A percentile compares a stretch with the other conserved stretches of the same genome.
These are phyloP conservation scores for Pseudoips prasinana DNA, from an alignment of 2,888 invertebrate genomes.

Conservation along the genomic window DNA sequence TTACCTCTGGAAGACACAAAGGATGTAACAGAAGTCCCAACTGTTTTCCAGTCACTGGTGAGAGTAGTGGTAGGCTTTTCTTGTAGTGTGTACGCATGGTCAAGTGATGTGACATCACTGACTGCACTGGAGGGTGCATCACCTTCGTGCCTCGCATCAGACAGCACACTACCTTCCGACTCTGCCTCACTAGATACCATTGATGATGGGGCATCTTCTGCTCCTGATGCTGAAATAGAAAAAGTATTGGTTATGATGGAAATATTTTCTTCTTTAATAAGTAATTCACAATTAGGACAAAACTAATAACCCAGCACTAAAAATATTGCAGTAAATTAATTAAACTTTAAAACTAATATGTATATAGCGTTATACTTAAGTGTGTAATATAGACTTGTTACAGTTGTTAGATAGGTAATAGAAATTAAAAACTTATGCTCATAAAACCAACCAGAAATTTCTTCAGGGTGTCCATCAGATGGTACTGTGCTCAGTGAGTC, in stretches of 20 bases:
- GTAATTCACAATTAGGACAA: too few species aligned
- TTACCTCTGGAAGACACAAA: constrained; percentile 64
- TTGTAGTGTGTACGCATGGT: constrained; percentile 26
- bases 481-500: constrained; percentile 64
- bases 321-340: too few species aligned
- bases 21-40: constrained; percentile 49
- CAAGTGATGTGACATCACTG: constrained; percentile 37
- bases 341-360: too few species aligned
- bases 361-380: too few species aligned
- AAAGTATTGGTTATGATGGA: too few species aligned
- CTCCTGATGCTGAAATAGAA: constrained; percentile 40
- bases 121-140: constrained; percentile 31
- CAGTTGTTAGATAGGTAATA: too few species aligned
- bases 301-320: too few species aligned
- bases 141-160: constrained; percentile 54
- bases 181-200: constrained; percentile 76
- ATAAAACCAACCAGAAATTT: constrained; percentile 52
- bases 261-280: too few species aligned
- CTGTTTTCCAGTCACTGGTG: constrained; percentile 50
- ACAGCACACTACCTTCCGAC: constrained; percentile 65
- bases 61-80: constrained; percentile 45
- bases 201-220: constrained; percentile 73
- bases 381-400: too few species aligned
- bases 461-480: constrained; percentile 64
- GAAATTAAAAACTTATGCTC: too few species aligned